phyloP scores from a whole-genome alignment of 1,140 invertebrate species.

The Agrypnia vestita region DNA sequence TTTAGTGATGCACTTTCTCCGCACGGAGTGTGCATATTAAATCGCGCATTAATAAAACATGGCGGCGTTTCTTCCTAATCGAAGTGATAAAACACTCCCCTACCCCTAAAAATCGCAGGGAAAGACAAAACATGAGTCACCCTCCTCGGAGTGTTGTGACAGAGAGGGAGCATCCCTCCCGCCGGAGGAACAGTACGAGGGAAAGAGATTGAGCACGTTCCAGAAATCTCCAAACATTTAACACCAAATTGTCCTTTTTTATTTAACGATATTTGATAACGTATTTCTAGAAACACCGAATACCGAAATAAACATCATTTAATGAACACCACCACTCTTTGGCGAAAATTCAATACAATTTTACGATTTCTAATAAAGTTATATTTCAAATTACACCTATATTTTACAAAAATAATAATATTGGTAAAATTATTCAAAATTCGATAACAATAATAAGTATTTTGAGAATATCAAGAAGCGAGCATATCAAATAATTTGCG shows the following conservation, averaged over 20 bases:
- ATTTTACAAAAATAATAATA: no score
- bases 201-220: constrained; percentile 13
- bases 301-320: no score
- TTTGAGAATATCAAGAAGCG: no score
- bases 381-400: no score
- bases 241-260: background rate
- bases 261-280: no score
- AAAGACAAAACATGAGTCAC: constrained; percentile 57
- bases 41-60: constrained; percentile 35
- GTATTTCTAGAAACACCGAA: no score
- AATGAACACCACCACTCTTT: no score
- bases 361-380: no score
- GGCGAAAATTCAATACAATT: no score
- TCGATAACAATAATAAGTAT: no score
- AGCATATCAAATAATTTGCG: no score
- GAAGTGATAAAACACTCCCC: constrained; percentile 46
- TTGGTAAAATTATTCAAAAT: no score
- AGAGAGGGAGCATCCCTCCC: constrained; percentile 28
- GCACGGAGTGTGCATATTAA: constrained; percentile 27
- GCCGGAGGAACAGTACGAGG: constrained; percentile 5
- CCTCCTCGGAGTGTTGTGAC: constrained; percentile 6
- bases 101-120: constrained; percentile 40
- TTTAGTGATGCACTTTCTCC: constrained; percentile 24
- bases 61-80: constrained; percentile 39
- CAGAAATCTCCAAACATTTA: background rate